A percentile compares a stretch with the other conserved stretches of the same genome.
Evolutionary conservation across 2,113 vertebrate species (phyloP).

Genomic region (Menidia beryllina): DNA sequence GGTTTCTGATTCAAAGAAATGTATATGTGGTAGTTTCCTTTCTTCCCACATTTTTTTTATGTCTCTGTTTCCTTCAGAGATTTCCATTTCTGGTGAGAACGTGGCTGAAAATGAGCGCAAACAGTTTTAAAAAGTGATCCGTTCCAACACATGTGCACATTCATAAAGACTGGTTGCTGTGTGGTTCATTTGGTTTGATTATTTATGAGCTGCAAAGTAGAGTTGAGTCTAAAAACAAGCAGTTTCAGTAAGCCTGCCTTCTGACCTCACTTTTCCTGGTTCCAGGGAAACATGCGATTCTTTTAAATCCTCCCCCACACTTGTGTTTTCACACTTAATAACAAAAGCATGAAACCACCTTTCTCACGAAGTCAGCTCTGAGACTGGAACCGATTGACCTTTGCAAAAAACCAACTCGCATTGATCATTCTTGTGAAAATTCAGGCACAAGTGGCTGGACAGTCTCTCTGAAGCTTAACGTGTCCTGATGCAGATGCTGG

Average conservation of each 20-base stretch:
- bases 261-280: slow-evolving; percentile 65
- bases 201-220: slow-evolving; percentile 17
- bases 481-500: slow-evolving; percentile 14
- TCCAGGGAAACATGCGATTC: slow-evolving; percentile 72
- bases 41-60: slow-evolving; percentile 46
- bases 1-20: slow-evolving; percentile 65
- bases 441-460: background rate
- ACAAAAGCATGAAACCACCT: slow-evolving; percentile 53
- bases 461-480: slow-evolving; percentile 5
- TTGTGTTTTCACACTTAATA: slow-evolving; percentile 77
- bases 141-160: background rate
- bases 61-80: slow-evolving; percentile 1
- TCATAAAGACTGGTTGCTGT: background rate
- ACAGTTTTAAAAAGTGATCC: background rate
- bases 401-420: slow-evolving; percentile 40
- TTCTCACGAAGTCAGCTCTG: slow-evolving; percentile 57
- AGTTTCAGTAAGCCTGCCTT: slow-evolving; percentile 43
- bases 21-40: slow-evolving; percentile 33
- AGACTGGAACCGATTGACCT: slow-evolving; percentile 59
- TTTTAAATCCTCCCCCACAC: slow-evolving; percentile 75
- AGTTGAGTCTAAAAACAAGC: slow-evolving; percentile 26
- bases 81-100: slow-evolving; percentile 12
- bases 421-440: background rate
- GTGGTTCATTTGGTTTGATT: slow-evolving; percentile 35
- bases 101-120: background rate